phyloP scores from a whole-genome alignment of 2,888 invertebrate species.

The Sarcophaga subvicina region DNA sequence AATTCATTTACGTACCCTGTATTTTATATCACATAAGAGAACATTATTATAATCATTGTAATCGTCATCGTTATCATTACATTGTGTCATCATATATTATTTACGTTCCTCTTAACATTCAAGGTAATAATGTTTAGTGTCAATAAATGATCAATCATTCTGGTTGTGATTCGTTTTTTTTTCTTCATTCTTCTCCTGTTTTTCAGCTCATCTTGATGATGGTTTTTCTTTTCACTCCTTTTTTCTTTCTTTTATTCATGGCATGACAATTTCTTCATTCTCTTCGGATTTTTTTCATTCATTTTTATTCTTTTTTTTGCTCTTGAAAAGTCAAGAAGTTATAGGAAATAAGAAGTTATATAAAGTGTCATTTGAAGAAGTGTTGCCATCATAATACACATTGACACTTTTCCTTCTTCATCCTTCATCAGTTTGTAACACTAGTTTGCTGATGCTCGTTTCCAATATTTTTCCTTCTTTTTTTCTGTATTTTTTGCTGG shows the following conservation, averaged over 20 bases:
- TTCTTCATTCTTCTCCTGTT: slow-evolving; percentile 34
- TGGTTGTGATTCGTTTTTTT: slow-evolving; percentile 24
- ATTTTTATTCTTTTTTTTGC: slow-evolving; percentile 13
- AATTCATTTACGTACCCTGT: not conserved
- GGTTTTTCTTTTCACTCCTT: slow-evolving; percentile 15
- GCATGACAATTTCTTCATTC: slow-evolving; percentile 12
- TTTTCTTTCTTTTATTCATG: slow-evolving; percentile 17
- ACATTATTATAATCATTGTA: not conserved
- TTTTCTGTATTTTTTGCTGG: not conserved
- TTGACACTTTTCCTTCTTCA: slow-evolving; percentile 61
- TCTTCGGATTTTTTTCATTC: slow-evolving; percentile 16
- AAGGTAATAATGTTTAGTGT: slow-evolving; percentile 69
- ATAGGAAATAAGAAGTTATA: slow-evolving; percentile 67
- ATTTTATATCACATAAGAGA: not conserved
- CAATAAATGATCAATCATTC: slow-evolving; percentile 72
- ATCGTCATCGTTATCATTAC: not conserved
- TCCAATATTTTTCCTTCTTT: not conserved
- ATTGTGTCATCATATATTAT: slow-evolving; percentile 53
- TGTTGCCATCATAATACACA: slow-evolving; percentile 60
- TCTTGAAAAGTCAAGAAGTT: slow-evolving; percentile 54
- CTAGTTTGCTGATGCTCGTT: not conserved
- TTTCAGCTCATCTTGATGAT: slow-evolving; percentile 20
- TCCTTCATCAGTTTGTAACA: slow-evolving; percentile 13
- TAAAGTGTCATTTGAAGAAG: slow-evolving; percentile 65
- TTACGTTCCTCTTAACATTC: slow-evolving; percentile 51